Conservation (phyloP, 2,797 vertebrate species). For the Spea hammondii region DNA sequence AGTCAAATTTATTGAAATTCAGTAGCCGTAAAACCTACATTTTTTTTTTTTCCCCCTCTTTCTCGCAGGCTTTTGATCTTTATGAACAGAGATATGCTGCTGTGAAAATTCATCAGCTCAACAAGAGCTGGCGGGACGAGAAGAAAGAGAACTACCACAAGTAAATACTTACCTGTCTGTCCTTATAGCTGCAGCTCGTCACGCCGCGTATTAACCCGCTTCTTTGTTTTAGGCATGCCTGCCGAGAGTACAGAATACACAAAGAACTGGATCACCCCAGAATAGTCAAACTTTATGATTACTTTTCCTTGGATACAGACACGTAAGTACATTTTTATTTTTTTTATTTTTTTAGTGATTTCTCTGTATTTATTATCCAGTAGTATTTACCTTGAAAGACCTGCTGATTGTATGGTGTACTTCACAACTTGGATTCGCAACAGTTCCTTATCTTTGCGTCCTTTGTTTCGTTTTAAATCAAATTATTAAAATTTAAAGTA, state of each 20-base stretch:
- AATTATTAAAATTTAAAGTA: too few relatives aligned
- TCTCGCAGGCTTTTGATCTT: constrained; percentile 91
- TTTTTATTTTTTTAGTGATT: background rate
- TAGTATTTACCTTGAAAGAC: too few relatives aligned
- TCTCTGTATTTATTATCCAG: too few relatives aligned
- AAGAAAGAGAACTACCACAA: constrained; percentile 99
- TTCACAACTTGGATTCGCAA: too few relatives aligned
- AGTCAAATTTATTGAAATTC: background rate
- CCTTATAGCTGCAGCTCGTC: constrained; percentile 52
- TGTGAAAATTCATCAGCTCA: constrained; percentile 99
- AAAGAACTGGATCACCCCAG: constrained; percentile 98
- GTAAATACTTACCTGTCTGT: constrained; percentile 68
- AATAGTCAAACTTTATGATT: constrained; percentile 98
- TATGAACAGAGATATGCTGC: constrained; percentile 97
- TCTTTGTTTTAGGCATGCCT: constrained; percentile 85
- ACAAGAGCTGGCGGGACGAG: constrained; percentile 99
- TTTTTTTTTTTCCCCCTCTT: background rate
- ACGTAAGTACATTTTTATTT: constrained; percentile 80
- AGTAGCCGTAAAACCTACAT: too few relatives aligned
- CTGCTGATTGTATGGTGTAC: too few relatives aligned
- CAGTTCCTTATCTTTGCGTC: too few relatives aligned
- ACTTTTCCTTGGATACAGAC: constrained; percentile 99
- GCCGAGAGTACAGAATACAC: constrained; percentile 99
- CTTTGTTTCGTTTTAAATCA: too few relatives aligned
- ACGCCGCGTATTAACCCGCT: constrained; percentile 57